A percentile compares a stretch with the other conserved stretches of the same genome.
These are phyloP conservation scores for Dolichomitus sp. DNA, from an alignment of 2,888 invertebrate genomes.

Conservation along the genomic window DNA sequence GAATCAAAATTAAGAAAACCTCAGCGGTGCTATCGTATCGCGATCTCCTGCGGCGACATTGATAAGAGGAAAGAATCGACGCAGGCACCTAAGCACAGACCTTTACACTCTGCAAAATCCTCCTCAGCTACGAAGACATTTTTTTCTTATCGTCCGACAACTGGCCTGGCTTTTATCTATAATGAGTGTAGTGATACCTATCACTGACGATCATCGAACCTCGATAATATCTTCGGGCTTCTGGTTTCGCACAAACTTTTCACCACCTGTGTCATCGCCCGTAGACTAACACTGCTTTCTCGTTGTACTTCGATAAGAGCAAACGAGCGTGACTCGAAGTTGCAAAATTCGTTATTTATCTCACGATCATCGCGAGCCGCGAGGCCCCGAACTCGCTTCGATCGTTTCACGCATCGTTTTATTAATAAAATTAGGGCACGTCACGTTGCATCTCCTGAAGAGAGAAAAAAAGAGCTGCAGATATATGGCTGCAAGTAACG, in stretches of 20 bases:
- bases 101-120: background rate
- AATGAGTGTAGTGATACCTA: constrained; percentile 24
- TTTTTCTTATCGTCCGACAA: constrained; percentile 11
- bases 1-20: constrained; percentile 11
- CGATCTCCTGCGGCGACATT: background rate
- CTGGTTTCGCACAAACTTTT: background rate
- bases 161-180: constrained; percentile 11
- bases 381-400: background rate
- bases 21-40: background rate
- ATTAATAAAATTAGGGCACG: constrained; percentile 40
- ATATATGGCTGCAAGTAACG: background rate
- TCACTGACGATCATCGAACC: constrained; percentile 1
- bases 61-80: constrained; percentile 3
- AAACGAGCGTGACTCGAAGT: background rate
- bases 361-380: background rate
- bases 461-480: background rate
- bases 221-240: constrained; percentile 1
- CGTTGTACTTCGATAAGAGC: background rate
- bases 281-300: background rate
- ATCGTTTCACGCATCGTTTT: constrained; percentile 9
- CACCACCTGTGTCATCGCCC: constrained; percentile 8
- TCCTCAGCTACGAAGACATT: background rate
- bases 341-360: background rate
- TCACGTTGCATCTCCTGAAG: background rate
- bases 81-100: background rate